A percentile compares a stretch with the other conserved stretches of the same genome.
Conservation (phyloP, 2,113 vertebrate species). For the Crypturellus undulatus region DNA sequence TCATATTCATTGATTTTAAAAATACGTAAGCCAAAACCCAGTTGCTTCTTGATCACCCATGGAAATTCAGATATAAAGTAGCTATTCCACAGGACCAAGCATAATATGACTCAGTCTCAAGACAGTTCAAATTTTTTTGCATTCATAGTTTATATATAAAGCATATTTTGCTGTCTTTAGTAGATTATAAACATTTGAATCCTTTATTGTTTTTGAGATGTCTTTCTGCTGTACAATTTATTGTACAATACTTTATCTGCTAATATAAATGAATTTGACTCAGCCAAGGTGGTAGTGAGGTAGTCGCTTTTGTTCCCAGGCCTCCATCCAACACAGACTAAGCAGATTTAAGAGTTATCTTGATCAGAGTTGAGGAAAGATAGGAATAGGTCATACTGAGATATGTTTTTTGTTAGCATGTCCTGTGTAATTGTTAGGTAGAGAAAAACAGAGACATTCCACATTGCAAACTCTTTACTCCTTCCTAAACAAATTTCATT, state of each 20-base stretch:
- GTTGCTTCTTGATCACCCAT: not conserved
- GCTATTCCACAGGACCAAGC: not conserved
- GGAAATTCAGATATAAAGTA: not conserved
- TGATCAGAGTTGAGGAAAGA: not conserved
- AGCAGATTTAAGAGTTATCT: not conserved
- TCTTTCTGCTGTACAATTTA: not conserved
- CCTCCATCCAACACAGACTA: not conserved
- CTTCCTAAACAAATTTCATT: not conserved
- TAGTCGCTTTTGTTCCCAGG: not conserved
- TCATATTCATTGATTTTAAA: not conserved
- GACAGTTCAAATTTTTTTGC: not conserved
- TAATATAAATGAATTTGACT: slow-evolving; percentile 18
- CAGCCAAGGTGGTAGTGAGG: not conserved
- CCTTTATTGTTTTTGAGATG: slow-evolving; percentile 1
- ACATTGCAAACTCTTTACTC: not conserved
- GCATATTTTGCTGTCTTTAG: not conserved
- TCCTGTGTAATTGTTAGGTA: not conserved
- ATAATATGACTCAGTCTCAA: not conserved
- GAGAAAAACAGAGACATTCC: not conserved
- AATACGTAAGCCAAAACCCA: not conserved
- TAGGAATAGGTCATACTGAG: not conserved
- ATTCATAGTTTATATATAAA: not conserved
- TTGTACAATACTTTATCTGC: not conserved
- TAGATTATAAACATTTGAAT: slow-evolving; percentile 4
- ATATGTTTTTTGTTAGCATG: not conserved